Conservation (phyloP, 53 echinoderm and acorn worm species). For the Mesocentrotus franciscanus region DNA sequence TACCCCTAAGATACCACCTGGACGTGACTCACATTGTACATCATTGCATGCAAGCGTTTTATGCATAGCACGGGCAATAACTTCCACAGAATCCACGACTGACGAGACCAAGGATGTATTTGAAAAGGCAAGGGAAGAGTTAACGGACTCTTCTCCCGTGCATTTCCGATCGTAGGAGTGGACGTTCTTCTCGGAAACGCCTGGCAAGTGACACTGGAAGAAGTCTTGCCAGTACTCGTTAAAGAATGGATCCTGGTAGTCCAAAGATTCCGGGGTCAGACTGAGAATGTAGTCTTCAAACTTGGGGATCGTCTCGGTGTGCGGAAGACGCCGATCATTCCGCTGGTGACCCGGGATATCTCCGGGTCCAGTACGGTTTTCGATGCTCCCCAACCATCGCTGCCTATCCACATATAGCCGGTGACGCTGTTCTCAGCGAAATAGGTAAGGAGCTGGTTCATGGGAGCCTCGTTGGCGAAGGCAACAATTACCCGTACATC, state of each 20-base stretch:
- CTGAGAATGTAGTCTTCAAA: constrained; percentile 70
- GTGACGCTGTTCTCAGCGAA: constrained; percentile 77
- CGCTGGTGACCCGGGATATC: constrained; percentile 73
- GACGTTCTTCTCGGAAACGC: background rate
- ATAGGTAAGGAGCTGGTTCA: constrained; percentile 75
- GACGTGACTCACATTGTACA: background rate
- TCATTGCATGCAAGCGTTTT: constrained; percentile 59
- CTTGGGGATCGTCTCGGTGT: constrained; percentile 47
- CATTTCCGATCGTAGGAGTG: constrained; percentile 60
- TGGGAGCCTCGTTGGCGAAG: constrained; percentile 83
- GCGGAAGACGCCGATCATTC: constrained; percentile 84
- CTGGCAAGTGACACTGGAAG: constrained; percentile 70
- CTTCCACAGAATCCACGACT: constrained; percentile 85
- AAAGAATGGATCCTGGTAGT: constrained; percentile 82
- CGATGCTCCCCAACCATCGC: constrained; percentile 83
- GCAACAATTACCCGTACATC: constrained; percentile 85
- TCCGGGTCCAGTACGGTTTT: constrained; percentile 67
- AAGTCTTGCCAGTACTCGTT: constrained; percentile 82
- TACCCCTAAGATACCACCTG: constrained; percentile 37
- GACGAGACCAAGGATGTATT: constrained; percentile 67
- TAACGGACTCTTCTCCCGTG: constrained; percentile 69
- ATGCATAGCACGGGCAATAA: constrained; percentile 77
- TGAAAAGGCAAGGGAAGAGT: constrained; percentile 63
- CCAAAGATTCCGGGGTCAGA: constrained; percentile 51
- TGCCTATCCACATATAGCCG: constrained; percentile 91